A percentile compares a stretch with the other conserved stretches of the same genome.
Conservation (phyloP, 2,797 vertebrate species). For the Lerista edwardsae region DNA sequence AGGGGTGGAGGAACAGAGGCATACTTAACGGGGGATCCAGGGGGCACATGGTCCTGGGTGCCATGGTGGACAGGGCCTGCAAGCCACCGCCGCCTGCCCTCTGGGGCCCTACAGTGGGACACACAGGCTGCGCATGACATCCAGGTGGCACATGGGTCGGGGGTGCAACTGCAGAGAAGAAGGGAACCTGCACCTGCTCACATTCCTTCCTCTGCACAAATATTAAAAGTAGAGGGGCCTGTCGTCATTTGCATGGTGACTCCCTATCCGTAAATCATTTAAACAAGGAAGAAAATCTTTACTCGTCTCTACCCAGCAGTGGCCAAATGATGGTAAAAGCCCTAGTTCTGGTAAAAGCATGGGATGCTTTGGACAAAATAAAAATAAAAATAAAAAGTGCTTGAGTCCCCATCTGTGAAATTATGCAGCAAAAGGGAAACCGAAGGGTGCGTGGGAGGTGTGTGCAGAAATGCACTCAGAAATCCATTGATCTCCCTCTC, state of each 20-base stretch:
- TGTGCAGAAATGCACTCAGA: constrained; percentile 13
- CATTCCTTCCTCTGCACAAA: not conserved
- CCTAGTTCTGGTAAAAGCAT: not conserved
- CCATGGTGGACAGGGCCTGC: no score
- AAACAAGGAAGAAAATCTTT: not conserved
- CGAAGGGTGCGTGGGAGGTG: constrained; percentile 16
- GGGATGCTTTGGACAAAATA: not conserved
- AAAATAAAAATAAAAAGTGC: not conserved
- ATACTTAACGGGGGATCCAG: no score
- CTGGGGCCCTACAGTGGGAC: no score
- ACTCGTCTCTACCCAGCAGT: not conserved
- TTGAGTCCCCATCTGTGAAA: constrained; percentile 42
- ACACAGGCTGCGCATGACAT: no score
- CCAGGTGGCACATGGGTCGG: no score
- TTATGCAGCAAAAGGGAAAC: constrained; percentile 44
- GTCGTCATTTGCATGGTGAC: not conserved
- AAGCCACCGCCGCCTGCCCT: no score
- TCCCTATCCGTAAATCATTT: not conserved
- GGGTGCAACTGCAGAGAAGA: no score
- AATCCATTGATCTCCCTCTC: constrained; percentile 45
- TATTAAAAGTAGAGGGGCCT: not conserved
- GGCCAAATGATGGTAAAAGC: not conserved
- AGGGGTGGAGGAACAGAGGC: no score
- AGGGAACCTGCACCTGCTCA: not conserved
- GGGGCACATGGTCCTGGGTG: no score